A percentile compares a stretch with the other conserved stretches of the same genome.
phyloP scores from a whole-genome alignment of 2,888 invertebrate species.

The Phoronis australis region DNA sequence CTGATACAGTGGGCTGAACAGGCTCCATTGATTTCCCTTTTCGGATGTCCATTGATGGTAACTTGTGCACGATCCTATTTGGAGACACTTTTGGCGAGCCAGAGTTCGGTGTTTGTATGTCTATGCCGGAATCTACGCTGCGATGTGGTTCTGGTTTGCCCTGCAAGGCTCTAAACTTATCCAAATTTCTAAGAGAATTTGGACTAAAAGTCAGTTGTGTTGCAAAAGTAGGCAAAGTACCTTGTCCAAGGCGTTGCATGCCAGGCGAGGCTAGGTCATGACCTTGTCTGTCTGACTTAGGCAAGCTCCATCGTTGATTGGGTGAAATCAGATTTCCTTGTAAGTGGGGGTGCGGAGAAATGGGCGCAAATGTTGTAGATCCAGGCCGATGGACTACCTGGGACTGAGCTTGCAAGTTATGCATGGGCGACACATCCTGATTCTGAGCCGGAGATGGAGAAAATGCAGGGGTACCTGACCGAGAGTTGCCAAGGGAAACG shows the following conservation, averaged over 20 bases:
- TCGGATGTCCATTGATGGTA: slow-evolving; percentile 12
- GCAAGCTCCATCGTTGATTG: slow-evolving; percentile 31
- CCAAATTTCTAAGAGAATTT: not conserved
- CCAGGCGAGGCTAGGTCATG: slow-evolving; percentile 43
- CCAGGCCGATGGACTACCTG: slow-evolving; percentile 61
- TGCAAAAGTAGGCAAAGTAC: slow-evolving; percentile 9
- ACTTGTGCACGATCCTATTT: slow-evolving; percentile 13
- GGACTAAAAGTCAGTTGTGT: not conserved
- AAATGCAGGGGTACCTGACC: slow-evolving; percentile 87
- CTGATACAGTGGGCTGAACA: too few relatives aligned
- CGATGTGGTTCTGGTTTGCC: slow-evolving; percentile 28
- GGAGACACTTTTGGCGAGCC: slow-evolving; percentile 3
- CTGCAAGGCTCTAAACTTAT: not conserved
- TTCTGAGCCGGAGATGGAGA: slow-evolving; percentile 39
- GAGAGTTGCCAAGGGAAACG: slow-evolving; percentile 86
- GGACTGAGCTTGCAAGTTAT: slow-evolving; percentile 23
- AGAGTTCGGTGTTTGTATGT: slow-evolving; percentile 28
- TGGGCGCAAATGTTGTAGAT: slow-evolving; percentile 83
- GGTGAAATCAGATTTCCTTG: slow-evolving; percentile 35
- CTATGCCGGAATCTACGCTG: slow-evolving; percentile 36
- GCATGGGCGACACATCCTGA: slow-evolving; percentile 37
- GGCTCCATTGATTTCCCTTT: too few relatives aligned
- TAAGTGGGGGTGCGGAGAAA: slow-evolving; percentile 54
- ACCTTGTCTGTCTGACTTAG: slow-evolving; percentile 40
- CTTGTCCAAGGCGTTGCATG: slow-evolving; percentile 26